Conservation (phyloP, 1,140 invertebrate species). For the Drosophila chauvacae region DNA sequence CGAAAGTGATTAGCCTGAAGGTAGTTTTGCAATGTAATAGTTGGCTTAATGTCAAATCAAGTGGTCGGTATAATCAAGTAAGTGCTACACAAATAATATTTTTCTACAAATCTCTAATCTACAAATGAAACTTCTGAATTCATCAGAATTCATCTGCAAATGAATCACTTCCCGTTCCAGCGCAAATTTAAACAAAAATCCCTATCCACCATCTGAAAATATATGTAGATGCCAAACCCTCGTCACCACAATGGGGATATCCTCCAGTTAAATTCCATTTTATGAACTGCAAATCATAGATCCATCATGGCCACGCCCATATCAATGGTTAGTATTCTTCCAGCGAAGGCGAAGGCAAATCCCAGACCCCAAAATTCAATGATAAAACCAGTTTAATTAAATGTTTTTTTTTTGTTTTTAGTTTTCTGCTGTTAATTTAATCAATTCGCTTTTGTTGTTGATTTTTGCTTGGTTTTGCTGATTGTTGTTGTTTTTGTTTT, state of each 20-base stretch:
- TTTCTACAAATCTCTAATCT: no score
- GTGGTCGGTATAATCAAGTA: not conserved
- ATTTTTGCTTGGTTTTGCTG: constrained; percentile 35
- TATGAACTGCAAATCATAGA: not conserved
- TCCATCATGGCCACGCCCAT: constrained; percentile 15
- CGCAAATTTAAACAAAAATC: not conserved
- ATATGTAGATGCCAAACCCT: no score
- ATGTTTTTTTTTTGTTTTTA: constrained; percentile 51
- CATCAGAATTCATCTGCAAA: not conserved
- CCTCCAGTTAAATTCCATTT: not conserved
- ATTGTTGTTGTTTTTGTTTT: constrained; percentile 15
- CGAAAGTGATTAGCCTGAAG: no score
- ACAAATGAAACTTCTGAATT: not conserved
- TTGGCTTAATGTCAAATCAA: no score
- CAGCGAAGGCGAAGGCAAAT: constrained; percentile 1
- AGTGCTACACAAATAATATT: not conserved
- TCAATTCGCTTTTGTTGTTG: constrained; percentile 45
- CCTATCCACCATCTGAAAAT: not conserved
- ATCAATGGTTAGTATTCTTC: not conserved
- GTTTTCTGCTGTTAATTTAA: constrained; percentile 55
- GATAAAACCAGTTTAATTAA: constrained; percentile 52
- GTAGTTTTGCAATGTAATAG: no score
- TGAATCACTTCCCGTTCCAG: not conserved
- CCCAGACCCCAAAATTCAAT: constrained; percentile 9
- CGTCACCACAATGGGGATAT: not conserved